Conservation (phyloP, 1,140 invertebrate species). For the Acyrthosiphon pisum region DNA sequence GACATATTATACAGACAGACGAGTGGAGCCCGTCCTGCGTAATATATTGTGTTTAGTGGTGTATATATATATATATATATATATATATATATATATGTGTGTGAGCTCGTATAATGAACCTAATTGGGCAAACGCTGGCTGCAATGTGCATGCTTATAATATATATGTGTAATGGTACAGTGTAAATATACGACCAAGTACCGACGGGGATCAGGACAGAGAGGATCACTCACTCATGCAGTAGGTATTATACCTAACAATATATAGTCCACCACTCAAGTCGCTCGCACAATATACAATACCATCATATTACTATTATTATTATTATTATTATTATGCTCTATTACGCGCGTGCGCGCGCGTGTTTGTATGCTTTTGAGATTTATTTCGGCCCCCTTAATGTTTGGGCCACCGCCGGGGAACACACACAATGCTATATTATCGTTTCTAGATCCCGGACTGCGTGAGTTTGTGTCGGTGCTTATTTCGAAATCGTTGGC, state of each 20-base stretch:
- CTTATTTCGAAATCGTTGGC: neutral
- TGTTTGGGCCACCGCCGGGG: neutral
- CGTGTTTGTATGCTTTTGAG: conserved; percentile 42
- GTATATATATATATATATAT: neutral
- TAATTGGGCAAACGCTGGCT: conserved; percentile 38
- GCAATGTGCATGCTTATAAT: neutral
- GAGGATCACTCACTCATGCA: neutral
- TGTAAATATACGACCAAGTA: neutral
- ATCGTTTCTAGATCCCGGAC: conserved; percentile 24
- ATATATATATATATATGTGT: neutral
- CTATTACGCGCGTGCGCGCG: neutral
- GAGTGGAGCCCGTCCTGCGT: neutral
- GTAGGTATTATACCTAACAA: neutral
- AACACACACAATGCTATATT: conserved; percentile 33
- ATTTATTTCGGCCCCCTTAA: conserved; percentile 40
- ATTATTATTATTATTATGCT: conserved; percentile 10
- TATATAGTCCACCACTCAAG: conserved; percentile 41
- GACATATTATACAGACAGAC: conserved; percentile 1
- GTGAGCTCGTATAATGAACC: conserved; percentile 27
- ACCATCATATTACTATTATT: neutral
- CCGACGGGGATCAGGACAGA: neutral
- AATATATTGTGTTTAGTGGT: neutral
- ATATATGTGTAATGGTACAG: neutral
- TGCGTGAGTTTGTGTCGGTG: neutral
- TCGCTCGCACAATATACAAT: neutral